Base-by-base conservation (phyloP, 2,113 vertebrate genomes). In the Xyrauchen texanus region DNA sequence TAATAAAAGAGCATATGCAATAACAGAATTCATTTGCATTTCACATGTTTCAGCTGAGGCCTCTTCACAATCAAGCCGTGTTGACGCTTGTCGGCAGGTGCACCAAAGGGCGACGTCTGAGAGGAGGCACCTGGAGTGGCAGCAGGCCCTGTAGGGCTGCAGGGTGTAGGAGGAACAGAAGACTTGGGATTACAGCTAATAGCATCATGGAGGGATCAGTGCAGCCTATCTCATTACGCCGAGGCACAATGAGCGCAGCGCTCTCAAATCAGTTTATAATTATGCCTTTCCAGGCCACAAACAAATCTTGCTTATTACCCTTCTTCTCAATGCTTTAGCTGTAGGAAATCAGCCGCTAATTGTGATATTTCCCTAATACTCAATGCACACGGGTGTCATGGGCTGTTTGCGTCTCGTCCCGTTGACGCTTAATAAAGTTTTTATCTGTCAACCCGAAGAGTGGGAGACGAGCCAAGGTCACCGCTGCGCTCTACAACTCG, bases 201-300 rank as follows among this genome's bases (percentile, higher is more conserved):
- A 90, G 90, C 90, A 88, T 88, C 87, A 89, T 80, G 84, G 80
- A 81, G 80, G 81, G 91, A 93, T 91, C 89, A 91, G 87, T 47
- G 63, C 89, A 87, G 87, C 75, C 85, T 84, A 83, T 86, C 90
- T 88, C 86, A 90, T 92, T 94, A 91, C 82, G 76, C 83, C 67
- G 68, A 82, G 61, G 77, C 77, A 86, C 85, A 88, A 88, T 86
- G 86, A 87, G 85, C 81, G 83, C 82, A 85, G 85, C 84, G 82
- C 79, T 85, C 85, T 84, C 86, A 84, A 85, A 90, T 83, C 86
- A 88, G 76, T 90, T 91, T 88, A 90, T 89, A 91, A 92, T 90
- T 90, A 88, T 83, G 74, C 82, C 87, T 88, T 91, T 84, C 78
- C 82, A 42, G 80, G 82, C 82, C 86, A 86, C 87, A 91, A 90